Percentiles rank a stretch among this genome's conserved stretches.
Conservation (phyloP, 2,797 vertebrate genomes). For the Epinephelus malabaricus region DNA sequence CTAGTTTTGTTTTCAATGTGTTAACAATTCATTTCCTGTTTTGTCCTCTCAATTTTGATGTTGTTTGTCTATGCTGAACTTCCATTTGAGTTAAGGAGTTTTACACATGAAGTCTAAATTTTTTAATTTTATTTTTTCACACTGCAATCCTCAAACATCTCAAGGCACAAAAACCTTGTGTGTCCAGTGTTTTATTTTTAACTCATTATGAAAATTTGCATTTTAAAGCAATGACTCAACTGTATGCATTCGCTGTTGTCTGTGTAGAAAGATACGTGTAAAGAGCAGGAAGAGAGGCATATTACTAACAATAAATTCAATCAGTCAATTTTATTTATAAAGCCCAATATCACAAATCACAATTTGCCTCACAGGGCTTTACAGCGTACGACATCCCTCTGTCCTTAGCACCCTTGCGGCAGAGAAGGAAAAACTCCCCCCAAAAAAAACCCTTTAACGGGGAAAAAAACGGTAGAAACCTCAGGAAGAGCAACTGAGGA, state of each 20-base stretch:
- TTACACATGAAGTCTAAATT: slow-evolving; percentile 11
- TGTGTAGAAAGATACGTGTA: neutral
- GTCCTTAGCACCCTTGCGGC: too few species aligned
- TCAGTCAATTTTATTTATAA: too few species aligned
- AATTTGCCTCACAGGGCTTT: too few species aligned
- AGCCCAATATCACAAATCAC: too few species aligned
- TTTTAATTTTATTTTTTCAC: neutral
- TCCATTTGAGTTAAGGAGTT: slow-evolving; percentile 27
- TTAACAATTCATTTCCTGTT: slow-evolving; percentile 35
- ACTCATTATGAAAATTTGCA: neutral
- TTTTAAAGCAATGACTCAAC: neutral
- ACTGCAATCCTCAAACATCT: neutral
- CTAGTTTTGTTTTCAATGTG: slow-evolving; percentile 9
- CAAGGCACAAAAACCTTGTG: neutral
- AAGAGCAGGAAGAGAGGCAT: neutral
- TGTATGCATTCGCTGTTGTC: neutral
- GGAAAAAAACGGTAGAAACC: too few species aligned
- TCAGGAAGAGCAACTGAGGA: too few species aligned
- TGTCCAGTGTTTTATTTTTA: neutral
- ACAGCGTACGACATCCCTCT: too few species aligned
- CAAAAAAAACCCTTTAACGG: too few species aligned
- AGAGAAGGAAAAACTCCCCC: too few species aligned
- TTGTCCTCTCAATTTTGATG: slow-evolving; percentile 40
- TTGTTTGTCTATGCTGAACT: slow-evolving; percentile 33
- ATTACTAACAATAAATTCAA: neutral